Percentiles rank a stretch among this genome's conserved stretches.
Conservation (phyloP, 2,797 vertebrate species). For the Clarias pachynema region DNA sequence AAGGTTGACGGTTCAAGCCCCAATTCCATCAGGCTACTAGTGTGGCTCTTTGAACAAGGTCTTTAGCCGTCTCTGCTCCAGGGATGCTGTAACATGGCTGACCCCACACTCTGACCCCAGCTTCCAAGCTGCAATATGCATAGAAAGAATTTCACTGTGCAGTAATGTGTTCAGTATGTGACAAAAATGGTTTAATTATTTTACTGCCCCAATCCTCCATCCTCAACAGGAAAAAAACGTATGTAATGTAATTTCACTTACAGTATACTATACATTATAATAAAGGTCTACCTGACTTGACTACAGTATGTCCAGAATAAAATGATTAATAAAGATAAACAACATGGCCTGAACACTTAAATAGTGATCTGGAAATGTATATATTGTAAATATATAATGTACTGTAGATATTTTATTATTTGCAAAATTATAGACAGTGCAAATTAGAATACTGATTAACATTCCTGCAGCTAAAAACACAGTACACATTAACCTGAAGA, state of each 20-base stretch:
- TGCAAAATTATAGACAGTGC: not conserved
- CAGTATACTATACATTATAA: not conserved
- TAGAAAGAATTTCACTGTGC: too few species aligned
- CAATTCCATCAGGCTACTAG: too few species aligned
- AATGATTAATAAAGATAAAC: not conserved
- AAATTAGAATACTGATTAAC: not conserved
- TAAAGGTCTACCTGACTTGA: not conserved
- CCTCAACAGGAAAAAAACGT: not conserved
- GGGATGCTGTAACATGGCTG: too few species aligned
- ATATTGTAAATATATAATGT: not conserved
- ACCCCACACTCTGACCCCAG: too few species aligned
- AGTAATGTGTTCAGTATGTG: too few species aligned
- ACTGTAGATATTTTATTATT: not conserved
- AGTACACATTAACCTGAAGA: not conserved
- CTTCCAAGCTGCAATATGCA: too few species aligned
- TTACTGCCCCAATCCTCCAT: not conserved
- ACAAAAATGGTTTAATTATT: too few species aligned
- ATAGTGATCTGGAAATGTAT: not conserved
- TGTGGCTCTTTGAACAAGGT: too few species aligned
- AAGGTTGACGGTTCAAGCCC: too few species aligned
- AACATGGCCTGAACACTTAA: not conserved
- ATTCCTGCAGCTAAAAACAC: not conserved
- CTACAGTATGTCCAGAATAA: not conserved
- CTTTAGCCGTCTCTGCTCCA: too few species aligned
- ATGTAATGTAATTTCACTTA: not conserved